Base-by-base conservation (phyloP, 2,888 invertebrate species). In the Himalopsyche japonica region DNA sequence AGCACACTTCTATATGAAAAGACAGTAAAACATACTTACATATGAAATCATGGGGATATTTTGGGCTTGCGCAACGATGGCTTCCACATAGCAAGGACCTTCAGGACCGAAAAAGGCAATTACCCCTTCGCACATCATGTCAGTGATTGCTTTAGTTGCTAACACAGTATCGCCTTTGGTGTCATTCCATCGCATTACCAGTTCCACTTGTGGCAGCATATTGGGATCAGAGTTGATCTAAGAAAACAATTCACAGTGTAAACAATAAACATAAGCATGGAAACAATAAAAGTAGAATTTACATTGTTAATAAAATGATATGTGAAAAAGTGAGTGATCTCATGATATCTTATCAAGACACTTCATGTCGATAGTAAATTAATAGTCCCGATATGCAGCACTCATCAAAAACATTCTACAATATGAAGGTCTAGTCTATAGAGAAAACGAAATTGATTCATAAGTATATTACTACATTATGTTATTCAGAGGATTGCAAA, bases 21-120 rank as follows among this genome's bases (percentile, higher is more conserved):
- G 1, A 77, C 10, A 4, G n/a, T 78, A 7, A 47, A n/a, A 48
- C 1, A 47, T 88, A 95, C 98, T 96, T 92, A 98, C 98, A 91
- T 98, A 98, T 89, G 98, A 97, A 90, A 99, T 97, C 97, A 99
- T 98, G 85, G 98, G 98, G 89, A 98, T 94, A 92, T 98, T 98
- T 90, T 97, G 95, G 77, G 98, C 96, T 89, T 98, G 97, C 32
- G 98, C 96, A 82, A 99, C 95, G 88, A 97, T 97, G 82, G 98
- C 98, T 91, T 98, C 98, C n/a, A 98, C 97, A 89, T 95, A 94
- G 91, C 99, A 99, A 81, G 95, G 95, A 85, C 98, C 97, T 91
- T 99, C 99, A 2, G 98, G 98, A 4, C 99, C 99, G 90, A 99
- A 97, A 93, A 98, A 98, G 80, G 97, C 98, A 47, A 96, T 95